Percentiles rank a stretch among this genome's conserved stretches.
Conservation (phyloP, 2,888 invertebrate species). For the Caenorhabditis auriculariae region DNA sequence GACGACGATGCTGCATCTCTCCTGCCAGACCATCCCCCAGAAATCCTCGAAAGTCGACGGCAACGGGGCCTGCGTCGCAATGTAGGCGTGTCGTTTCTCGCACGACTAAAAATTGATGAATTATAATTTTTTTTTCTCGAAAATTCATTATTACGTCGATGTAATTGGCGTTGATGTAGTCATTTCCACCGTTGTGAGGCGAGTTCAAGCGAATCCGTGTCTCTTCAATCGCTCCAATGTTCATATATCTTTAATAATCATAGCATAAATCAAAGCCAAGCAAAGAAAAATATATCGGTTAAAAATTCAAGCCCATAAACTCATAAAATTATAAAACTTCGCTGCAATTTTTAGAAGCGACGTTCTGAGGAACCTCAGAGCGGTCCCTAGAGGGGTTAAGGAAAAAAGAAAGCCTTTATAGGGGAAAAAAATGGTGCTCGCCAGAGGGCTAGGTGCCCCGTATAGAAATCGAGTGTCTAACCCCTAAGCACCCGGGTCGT, state of each 20-base stretch:
- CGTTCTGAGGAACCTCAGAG: too few species aligned
- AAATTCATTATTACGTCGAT: slow-evolving; percentile 28
- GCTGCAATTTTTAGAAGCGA: too few species aligned
- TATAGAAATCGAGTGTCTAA: too few species aligned
- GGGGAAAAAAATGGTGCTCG: too few species aligned
- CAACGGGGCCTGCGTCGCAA: slow-evolving; percentile 61
- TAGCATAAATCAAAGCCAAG: too few species aligned
- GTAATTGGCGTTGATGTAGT: slow-evolving; percentile 50
- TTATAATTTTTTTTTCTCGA: background rate
- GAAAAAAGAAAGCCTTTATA: too few species aligned
- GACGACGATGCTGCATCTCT: slow-evolving; percentile 55
- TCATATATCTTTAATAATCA: slow-evolving; percentile 37
- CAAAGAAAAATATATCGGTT: too few species aligned
- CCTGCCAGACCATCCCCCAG: slow-evolving; percentile 58
- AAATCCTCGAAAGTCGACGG: slow-evolving; percentile 58
- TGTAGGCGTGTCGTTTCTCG: slow-evolving; percentile 52
- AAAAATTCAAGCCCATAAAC: too few species aligned
- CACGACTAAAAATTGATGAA: slow-evolving; percentile 38
- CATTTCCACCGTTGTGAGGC: slow-evolving; percentile 26
- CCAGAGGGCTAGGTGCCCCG: too few species aligned
- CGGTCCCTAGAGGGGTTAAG: too few species aligned
- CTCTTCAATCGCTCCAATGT: slow-evolving; percentile 56
- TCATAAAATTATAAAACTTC: too few species aligned
- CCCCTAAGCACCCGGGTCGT: too few species aligned
- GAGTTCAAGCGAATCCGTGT: slow-evolving; percentile 51